Evolutionary conservation across 1,140 invertebrate species (phyloP).

Genomic region (Periplaneta americana): DNA sequence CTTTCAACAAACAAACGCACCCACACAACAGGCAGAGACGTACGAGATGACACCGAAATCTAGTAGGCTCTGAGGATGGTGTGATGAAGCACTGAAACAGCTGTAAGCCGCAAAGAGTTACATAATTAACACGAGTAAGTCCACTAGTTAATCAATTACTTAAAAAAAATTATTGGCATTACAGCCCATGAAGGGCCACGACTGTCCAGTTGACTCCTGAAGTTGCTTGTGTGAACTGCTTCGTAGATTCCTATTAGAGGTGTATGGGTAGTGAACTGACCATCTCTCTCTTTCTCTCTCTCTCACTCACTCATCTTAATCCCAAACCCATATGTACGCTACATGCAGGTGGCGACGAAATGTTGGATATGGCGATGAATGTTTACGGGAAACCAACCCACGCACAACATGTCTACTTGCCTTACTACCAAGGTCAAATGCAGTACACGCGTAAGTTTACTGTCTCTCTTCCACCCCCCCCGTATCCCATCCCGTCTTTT

Average conservation of each 20-base stretch:
- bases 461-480: background rate
- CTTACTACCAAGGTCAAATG: constrained; percentile 72
- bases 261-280: background rate
- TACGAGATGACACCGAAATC: too few species aligned
- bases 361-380: constrained; percentile 57
- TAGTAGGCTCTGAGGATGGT: too few species aligned
- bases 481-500: background rate
- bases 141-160: too few species aligned
- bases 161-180: too few species aligned
- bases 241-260: background rate
- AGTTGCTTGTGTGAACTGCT: background rate
- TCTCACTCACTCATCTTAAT: constrained; percentile 8
- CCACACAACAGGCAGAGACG: too few species aligned
- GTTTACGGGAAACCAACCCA: constrained; percentile 63
- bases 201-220: too few species aligned
- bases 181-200: too few species aligned
- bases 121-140: too few species aligned
- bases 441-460: constrained; percentile 67
- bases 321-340: constrained; percentile 2
- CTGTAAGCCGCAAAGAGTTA: too few species aligned
- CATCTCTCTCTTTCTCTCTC: background rate
- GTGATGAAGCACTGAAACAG: too few species aligned
- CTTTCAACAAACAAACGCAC: too few species aligned
- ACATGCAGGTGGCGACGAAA: constrained; percentile 56
- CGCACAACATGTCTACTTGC: constrained; percentile 72